Evolutionary conservation across 1,140 invertebrate genomes (phyloP).

Genomic region (Halictus rubicundus): DNA sequence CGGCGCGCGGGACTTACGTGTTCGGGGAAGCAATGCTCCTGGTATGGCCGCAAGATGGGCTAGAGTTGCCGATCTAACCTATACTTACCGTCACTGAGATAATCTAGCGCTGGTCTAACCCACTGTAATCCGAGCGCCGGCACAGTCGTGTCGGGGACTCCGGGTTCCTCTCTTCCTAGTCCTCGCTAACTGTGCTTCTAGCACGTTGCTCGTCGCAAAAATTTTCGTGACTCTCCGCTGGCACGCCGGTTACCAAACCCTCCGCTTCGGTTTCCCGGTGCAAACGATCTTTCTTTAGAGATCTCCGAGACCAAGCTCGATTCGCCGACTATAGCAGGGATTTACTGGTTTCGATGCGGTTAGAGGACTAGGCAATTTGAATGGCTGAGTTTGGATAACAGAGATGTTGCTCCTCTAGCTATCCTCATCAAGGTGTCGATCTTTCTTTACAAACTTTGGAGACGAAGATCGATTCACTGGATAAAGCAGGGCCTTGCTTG

Average conservation of each 20-base stretch:
- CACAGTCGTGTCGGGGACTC: conserved; percentile 56
- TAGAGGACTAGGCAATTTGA: too few relatives aligned
- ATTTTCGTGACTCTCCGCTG: conserved; percentile 15
- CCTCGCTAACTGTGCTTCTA: conserved; percentile 34
- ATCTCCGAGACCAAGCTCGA: too few relatives aligned
- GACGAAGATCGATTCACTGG: too few relatives aligned
- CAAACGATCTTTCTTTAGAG: too few relatives aligned
- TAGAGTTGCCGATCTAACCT: conserved; percentile 65
- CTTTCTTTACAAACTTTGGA: too few relatives aligned
- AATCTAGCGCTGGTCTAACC: conserved; percentile 67
- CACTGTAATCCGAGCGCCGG: conserved; percentile 60
- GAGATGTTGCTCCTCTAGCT: too few relatives aligned
- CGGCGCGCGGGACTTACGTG: conserved; percentile 59
- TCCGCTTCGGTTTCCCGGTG: too few relatives aligned
- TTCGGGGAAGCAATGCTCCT: conserved; percentile 66
- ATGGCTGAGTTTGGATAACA: too few relatives aligned
- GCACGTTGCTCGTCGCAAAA: conserved; percentile 5
- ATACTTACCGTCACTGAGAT: conserved; percentile 74
- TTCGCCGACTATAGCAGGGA: too few relatives aligned
- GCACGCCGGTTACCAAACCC: not conserved
- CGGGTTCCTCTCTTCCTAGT: conserved; percentile 50
- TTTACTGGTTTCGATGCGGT: too few relatives aligned
- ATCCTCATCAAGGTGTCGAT: too few relatives aligned
- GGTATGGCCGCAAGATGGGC: conserved; percentile 62
- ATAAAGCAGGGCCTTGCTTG: too few relatives aligned